These are phyloP conservation scores for Ceratosolen fusciceps DNA, from an alignment of 1,140 invertebrate species.

Conservation along the genomic window DNA sequence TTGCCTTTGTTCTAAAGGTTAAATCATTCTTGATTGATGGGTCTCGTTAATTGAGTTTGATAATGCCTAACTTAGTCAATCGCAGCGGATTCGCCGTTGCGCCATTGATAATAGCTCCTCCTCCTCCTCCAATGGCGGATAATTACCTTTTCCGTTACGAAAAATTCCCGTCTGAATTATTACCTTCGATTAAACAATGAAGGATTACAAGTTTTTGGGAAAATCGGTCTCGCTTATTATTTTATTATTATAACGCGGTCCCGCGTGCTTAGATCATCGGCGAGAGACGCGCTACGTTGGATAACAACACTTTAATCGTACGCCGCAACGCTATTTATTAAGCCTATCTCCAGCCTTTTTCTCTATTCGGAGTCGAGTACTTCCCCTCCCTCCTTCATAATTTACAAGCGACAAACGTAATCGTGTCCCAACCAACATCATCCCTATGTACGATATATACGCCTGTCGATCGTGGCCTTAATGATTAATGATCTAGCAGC, in stretches of 20 bases:
- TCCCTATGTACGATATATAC: too few relatives aligned
- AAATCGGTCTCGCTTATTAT: neutral
- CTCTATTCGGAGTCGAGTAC: too few relatives aligned
- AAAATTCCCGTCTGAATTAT: constrained; percentile 3
- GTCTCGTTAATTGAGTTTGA: constrained; percentile 10
- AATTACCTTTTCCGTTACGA: neutral
- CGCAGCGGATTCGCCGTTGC: neutral
- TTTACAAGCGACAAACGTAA: too few relatives aligned
- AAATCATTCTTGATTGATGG: constrained; percentile 21
- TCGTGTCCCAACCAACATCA: too few relatives aligned
- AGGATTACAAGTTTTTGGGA: neutral
- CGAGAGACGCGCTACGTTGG: neutral
- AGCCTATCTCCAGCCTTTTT: too few relatives aligned
- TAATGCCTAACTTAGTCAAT: constrained; percentile 17
- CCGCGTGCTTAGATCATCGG: neutral
- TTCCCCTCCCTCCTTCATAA: too few relatives aligned
- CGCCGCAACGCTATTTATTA: too few relatives aligned
- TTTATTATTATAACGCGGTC: neutral
- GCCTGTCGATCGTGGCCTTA: too few relatives aligned
- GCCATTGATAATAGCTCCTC: neutral
- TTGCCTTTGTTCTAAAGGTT: constrained; percentile 29
- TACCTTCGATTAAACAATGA: neutral
- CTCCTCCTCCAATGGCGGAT: neutral
- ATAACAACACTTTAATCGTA: too few relatives aligned
- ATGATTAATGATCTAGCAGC: too few relatives aligned